Evolutionary conservation across 2,888 invertebrate species (phyloP), one percentile per base, ranked within the genome.

Genomic region (Athalia rosae): DNA sequence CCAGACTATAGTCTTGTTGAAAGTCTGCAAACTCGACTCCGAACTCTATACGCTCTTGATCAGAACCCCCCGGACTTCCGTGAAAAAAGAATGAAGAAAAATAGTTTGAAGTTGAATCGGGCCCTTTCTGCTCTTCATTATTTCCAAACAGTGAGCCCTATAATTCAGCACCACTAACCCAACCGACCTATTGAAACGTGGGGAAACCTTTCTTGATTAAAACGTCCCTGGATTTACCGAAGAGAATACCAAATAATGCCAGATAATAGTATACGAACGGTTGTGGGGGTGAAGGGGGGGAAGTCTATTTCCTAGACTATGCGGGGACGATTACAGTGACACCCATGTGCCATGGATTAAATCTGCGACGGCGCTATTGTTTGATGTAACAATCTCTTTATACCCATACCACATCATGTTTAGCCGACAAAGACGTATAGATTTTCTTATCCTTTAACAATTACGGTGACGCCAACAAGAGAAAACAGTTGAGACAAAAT

Each of bases 21-120:
- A 71, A 71, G 71, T 71, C 50, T 58, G 58, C 15, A 13, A 58
- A 71, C 58, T 58, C 45, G 58, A 71, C 71, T 56, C 56, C 58
- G 15, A 48, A 41, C 11, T 45, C n/a, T 53, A 11, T 53, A 53
- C 53, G 53, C 11, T 11, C n/a, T 53, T 67, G n/a, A n/a, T n/a
- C 41, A 6, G 50, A 28, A 67, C 53, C 11, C 53, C 58, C 56
- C 56, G 58, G 45, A 56, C 58, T 58, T 45, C 41, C 2, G 28
- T 28, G 28, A 28, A 28, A 28, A 28, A 28, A 28, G 28, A 28
- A 28, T 28, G 28, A 28, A 28, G 28, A 28, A 28, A 9, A 45
- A 71, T 15, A 47, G 56, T 45, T 71, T 56, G 71, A 45, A 71
- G 56, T 15, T 71, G 71, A 41, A 45, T 45, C 71, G 45, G 45